A percentile compares a stretch with the other conserved stretches of the same genome.
These are phyloP conservation scores for Selene dorsalis DNA, from an alignment of 2,797 vertebrate genomes.

Conservation along the genomic window DNA sequence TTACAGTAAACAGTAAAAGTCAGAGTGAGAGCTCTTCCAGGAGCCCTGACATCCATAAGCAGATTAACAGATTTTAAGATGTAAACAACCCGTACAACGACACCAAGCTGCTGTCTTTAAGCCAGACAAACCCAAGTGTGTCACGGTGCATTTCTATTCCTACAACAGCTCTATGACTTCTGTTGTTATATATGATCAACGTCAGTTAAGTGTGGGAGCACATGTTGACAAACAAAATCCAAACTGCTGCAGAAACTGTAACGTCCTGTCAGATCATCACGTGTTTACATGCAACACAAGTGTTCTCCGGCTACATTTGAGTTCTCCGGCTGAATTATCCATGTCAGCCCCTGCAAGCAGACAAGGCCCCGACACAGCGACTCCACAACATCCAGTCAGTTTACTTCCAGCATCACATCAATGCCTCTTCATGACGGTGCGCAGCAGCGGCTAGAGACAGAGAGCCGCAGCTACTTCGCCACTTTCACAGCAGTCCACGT, in stretches of 20 bases:
- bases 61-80: not conserved
- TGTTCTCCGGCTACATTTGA: too few relatives aligned
- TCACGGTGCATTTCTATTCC: not conserved
- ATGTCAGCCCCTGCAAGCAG: not conserved
- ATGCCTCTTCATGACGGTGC: slow-evolving; percentile 7
- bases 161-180: not conserved
- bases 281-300: not conserved
- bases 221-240: not conserved
- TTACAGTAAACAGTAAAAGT: not conserved
- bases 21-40: not conserved
- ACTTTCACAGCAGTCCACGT: slow-evolving; percentile 2
- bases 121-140: not conserved
- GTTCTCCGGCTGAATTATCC: too few relatives aligned
- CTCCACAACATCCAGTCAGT: not conserved
- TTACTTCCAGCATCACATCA: slow-evolving; percentile 11
- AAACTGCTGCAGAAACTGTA: not conserved
- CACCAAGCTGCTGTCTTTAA: not conserved
- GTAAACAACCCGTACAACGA: not conserved
- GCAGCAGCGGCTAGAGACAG: slow-evolving; percentile 35
- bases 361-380: not conserved
- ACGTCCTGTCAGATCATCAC: not conserved
- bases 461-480: too few relatives aligned
- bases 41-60: not conserved
- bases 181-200: not conserved
- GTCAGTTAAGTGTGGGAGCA: not conserved